Conservation (phyloP, 2,888 invertebrate species). For the Troides aeacus region DNA sequence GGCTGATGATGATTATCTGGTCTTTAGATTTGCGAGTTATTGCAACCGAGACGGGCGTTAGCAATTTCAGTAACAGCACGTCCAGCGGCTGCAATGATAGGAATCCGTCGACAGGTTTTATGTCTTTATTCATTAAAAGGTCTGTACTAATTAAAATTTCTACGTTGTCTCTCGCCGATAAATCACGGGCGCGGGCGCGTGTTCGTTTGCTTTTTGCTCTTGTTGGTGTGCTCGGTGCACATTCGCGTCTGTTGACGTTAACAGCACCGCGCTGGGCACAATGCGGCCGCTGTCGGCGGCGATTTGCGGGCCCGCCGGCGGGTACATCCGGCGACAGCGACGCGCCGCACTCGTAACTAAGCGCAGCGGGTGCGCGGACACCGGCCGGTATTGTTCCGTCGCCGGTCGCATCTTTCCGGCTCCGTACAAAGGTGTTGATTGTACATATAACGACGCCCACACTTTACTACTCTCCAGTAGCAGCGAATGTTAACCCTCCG, state of each 20-base stretch:
- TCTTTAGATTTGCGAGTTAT: no score
- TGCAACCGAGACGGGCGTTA: no score
- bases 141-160: conserved; percentile 52
- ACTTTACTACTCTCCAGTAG: not conserved
- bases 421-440: conserved; percentile 27
- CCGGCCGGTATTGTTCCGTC: conserved; percentile 39
- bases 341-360: conserved; percentile 41
- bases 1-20: no score
- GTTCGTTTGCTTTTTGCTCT: conserved; percentile 38
- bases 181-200: conserved; percentile 41
- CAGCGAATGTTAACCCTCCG: not conserved
- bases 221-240: conserved; percentile 44
- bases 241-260: conserved; percentile 45
- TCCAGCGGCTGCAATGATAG: not conserved
- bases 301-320: conserved; percentile 41
- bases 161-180: conserved; percentile 44
- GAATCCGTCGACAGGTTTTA: conserved; percentile 43
- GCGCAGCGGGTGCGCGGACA: conserved; percentile 39
- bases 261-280: conserved; percentile 46
- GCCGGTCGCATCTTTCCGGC: conserved; percentile 46
- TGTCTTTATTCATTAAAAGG: conserved; percentile 51
- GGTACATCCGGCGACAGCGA: conserved; percentile 44
- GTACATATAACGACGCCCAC: not conserved
- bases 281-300: conserved; percentile 44
- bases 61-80: no score